phyloP scores from a whole-genome alignment of 2,113 vertebrate genomes.

The Chinchilla lanigera region DNA sequence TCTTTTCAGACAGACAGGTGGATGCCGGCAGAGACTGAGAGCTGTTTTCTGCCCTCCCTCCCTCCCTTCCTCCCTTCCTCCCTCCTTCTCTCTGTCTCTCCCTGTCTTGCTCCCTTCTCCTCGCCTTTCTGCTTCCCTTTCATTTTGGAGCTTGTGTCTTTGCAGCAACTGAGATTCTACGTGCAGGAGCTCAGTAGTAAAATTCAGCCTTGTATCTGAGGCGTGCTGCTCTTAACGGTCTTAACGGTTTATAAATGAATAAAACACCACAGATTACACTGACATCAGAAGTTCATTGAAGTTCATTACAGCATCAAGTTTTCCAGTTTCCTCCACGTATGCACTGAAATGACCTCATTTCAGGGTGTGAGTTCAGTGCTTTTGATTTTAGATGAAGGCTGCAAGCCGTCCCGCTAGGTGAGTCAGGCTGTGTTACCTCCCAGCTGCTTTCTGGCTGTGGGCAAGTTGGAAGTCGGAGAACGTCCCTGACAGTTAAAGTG shows the following conservation, averaged over 20 bases:
- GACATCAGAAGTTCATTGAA: background rate
- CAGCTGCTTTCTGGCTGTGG: background rate
- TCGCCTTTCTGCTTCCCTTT: background rate
- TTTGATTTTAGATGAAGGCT: conserved; percentile 31
- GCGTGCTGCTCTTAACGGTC: background rate
- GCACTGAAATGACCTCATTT: conserved; percentile 23
- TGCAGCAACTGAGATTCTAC: background rate
- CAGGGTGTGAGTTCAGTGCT: background rate
- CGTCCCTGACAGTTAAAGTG: conserved; percentile 56
- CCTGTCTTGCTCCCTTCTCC: background rate
- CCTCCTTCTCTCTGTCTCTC: too few species aligned
- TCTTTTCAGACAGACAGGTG: background rate
- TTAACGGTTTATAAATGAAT: background rate
- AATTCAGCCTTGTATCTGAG: background rate
- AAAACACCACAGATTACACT: background rate
- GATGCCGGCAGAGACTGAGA: background rate
- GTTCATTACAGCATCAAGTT: background rate
- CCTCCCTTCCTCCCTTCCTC: too few species aligned
- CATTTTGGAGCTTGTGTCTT: background rate
- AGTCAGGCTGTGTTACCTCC: background rate
- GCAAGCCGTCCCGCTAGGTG: background rate
- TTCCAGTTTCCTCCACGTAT: background rate
- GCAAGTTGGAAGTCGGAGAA: conserved; percentile 42
- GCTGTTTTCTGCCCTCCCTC: background rate
- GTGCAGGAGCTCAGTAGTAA: background rate